phyloP scores from a whole-genome alignment of 2,888 invertebrate genomes.

The Acleris literana region DNA sequence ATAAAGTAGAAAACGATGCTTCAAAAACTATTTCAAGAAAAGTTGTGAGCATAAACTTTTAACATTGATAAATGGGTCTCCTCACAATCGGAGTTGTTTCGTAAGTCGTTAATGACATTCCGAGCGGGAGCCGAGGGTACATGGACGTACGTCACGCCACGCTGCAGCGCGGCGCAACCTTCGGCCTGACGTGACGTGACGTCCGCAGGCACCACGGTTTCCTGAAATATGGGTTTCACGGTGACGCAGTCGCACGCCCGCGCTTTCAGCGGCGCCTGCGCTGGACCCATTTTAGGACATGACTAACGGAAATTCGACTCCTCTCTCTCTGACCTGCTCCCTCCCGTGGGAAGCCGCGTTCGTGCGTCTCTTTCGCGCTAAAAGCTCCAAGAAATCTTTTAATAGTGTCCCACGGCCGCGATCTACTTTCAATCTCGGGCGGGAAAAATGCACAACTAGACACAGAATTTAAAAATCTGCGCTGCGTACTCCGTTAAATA shows the following conservation, averaged over 20 bases:
- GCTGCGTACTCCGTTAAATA: conserved; percentile 43
- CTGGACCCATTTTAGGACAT: conserved; percentile 89
- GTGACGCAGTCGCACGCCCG: conserved; percentile 82
- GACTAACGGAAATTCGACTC: conserved; percentile 87
- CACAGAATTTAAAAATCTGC: conserved; percentile 59
- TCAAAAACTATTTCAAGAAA: conserved; percentile 19
- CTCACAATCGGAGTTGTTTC: conserved; percentile 58
- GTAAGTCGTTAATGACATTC: conserved; percentile 77
- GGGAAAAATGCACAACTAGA: conserved; percentile 72
- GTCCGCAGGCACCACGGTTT: conserved; percentile 64
- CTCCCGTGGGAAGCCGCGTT: conserved; percentile 72
- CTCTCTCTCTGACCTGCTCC: conserved; percentile 79
- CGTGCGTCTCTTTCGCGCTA: conserved; percentile 75
- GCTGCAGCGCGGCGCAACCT: conserved; percentile 54
- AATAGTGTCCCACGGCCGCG: conserved; percentile 85
- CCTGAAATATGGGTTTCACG: conserved; percentile 81
- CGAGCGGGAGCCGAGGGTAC: conserved; percentile 65
- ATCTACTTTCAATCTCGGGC: conserved; percentile 82
- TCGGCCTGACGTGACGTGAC: conserved; percentile 61
- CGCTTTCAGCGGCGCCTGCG: conserved; percentile 84
- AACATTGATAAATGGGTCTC: conserved; percentile 51
- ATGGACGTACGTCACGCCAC: conserved; percentile 62
- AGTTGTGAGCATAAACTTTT: conserved; percentile 13
- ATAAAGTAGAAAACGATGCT: conserved; percentile 4
- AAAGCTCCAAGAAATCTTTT: conserved; percentile 84